Evolutionary conservation across 2,797 vertebrate species (phyloP), one percentile per base, ranked within the genome.

Genomic region (Acridotheres tristis): DNA sequence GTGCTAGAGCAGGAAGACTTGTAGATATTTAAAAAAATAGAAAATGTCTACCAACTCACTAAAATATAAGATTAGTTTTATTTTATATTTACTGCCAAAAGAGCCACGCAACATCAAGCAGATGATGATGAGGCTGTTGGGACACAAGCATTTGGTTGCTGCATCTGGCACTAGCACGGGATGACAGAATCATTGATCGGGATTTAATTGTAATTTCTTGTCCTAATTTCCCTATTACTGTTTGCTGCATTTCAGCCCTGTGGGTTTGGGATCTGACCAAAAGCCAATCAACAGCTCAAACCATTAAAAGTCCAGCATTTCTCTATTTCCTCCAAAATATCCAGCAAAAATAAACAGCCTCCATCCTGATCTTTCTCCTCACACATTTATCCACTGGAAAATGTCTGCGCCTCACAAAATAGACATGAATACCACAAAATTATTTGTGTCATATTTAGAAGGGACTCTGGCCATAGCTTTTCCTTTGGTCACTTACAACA

Each of bases 181-280:
- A 89, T 89, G 45, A 68, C 72, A 91, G 78, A 92, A 80, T 57
- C 89, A 63, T 71, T 89, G 85, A 53, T 89, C 11, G 38, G 72
- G 45, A 91, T 89, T 92, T 94, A 65, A 92, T 95, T 85, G 79
- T 79, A 20, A 68, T 91, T 95, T 93, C 85, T 92, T 43, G 16
- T 47, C 61, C 65, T 94, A 67, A 91, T 89, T 89, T 81, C 47
- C n/a, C 92, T 81, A 6, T 78, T 86, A 51, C 69, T 75, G 36
- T 72, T 90, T 32, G 50, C 66, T 75, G 47, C 11, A 7, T 79
- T 95, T 79, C 81, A 85, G 48, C 27, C 68, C 68, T 43, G 34
- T 61, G 38, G 42, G 50, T 85, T 88, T 93, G 72, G 30, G 78
- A 91, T 47, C 81, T 83, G 65, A 92, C 48, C 65, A 67, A 91